Evolutionary conservation across 2,888 invertebrate genomes (phyloP).

Genomic region (Mythimna loreyi): DNA sequence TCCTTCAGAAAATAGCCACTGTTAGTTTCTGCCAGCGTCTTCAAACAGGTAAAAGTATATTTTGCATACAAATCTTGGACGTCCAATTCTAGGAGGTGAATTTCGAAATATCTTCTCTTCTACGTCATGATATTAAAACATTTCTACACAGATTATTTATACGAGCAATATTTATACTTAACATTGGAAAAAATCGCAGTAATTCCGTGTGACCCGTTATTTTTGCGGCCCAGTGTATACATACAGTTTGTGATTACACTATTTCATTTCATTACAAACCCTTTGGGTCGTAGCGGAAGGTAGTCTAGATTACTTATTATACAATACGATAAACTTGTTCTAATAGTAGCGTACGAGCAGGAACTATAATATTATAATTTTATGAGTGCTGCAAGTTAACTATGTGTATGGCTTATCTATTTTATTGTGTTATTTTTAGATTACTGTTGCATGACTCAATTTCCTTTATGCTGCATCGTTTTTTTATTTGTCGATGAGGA

Average conservation of each 20-base stretch:
- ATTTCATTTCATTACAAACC: not conserved
- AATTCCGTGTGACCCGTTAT: too few relatives aligned
- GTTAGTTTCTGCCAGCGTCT: too few relatives aligned
- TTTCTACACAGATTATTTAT: too few relatives aligned
- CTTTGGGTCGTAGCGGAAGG: not conserved
- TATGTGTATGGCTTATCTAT: not conserved
- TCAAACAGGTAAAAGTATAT: too few relatives aligned
- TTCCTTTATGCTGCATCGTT: not conserved
- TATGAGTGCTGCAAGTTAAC: not conserved
- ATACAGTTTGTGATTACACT: not conserved
- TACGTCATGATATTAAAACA: too few relatives aligned
- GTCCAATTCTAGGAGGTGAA: too few relatives aligned
- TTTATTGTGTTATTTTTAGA: not conserved
- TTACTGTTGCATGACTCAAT: constrained; percentile 12
- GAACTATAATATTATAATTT: not conserved
- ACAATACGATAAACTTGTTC: not conserved
- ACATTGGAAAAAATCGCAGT: too few relatives aligned
- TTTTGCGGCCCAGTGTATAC: too few relatives aligned
- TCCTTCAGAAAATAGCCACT: too few relatives aligned
- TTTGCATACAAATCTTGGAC: too few relatives aligned
- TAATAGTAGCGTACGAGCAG: not conserved
- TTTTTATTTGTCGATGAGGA: not conserved
- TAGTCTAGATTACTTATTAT: not conserved
- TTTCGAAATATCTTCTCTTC: too few relatives aligned
- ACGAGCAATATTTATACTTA: too few relatives aligned